phyloP scores from a whole-genome alignment of 2,888 invertebrate genomes.

The Peribatodes rhomboidaria region DNA sequence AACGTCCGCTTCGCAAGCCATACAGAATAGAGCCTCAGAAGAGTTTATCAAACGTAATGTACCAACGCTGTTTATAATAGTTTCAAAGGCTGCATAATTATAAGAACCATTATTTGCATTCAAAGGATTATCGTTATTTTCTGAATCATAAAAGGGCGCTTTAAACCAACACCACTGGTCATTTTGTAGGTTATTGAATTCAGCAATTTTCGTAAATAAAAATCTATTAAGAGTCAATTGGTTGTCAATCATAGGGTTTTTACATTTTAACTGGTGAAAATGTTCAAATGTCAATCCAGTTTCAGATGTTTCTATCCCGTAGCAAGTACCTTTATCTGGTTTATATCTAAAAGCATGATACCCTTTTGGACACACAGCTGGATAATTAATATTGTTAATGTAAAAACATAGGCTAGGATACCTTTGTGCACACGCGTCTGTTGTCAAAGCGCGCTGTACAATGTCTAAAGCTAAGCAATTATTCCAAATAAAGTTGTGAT shows the following conservation, averaged over 20 bases:
- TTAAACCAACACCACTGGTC: constrained; percentile 74
- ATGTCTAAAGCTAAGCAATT: constrained; percentile 73
- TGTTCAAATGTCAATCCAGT: constrained; percentile 61
- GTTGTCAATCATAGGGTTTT: constrained; percentile 64
- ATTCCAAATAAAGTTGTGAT: constrained; percentile 57
- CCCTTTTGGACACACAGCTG: constrained; percentile 71
- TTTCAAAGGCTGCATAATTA: constrained; percentile 44
- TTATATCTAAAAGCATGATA: constrained; percentile 73
- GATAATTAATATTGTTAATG: constrained; percentile 68
- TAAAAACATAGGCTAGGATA: constrained; percentile 77
- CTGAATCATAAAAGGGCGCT: constrained; percentile 30
- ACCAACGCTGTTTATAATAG: constrained; percentile 69
- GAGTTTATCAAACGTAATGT: constrained; percentile 60
- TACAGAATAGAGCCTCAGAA: constrained; percentile 61
- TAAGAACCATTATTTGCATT: constrained; percentile 9
- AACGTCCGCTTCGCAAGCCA: constrained; percentile 74
- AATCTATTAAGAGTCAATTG: constrained; percentile 61
- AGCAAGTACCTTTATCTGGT: constrained; percentile 69
- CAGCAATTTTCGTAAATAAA: constrained; percentile 71
- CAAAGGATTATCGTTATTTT: constrained; percentile 27
- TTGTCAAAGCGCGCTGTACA: constrained; percentile 56
- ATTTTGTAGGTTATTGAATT: constrained; percentile 55
- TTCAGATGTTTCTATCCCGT: constrained; percentile 68
- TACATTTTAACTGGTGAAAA: constrained; percentile 63
- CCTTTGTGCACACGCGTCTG: constrained; percentile 64